Evolutionary conservation across 2,113 vertebrate genomes (phyloP).

Genomic region (Chelonoidis abingdonii): DNA sequence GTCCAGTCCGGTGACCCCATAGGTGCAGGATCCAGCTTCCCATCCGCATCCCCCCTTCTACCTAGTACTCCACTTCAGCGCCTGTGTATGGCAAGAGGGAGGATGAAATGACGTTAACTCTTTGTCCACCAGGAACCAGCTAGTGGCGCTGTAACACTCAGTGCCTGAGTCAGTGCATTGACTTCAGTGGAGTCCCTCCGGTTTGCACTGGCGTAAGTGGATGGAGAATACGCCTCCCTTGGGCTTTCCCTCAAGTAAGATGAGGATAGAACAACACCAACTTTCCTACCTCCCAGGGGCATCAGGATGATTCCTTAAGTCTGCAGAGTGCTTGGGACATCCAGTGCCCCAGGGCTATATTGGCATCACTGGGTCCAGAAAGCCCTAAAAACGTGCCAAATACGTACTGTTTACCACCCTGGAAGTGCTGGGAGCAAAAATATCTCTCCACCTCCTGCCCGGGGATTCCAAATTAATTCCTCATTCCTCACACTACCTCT

Average conservation of each 20-base stretch:
- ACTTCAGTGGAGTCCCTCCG: not conserved
- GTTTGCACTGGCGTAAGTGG: not conserved
- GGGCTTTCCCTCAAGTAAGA: not conserved
- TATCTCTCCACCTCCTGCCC: not conserved
- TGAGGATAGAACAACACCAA: not conserved
- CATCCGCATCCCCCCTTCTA: not conserved
- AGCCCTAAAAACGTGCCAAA: not conserved
- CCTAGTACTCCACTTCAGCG: not conserved
- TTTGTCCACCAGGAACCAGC: not conserved
- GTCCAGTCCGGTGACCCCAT: not conserved
- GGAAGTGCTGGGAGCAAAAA: not conserved
- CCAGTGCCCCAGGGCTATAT: fast-evolving
- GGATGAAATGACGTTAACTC: not conserved
- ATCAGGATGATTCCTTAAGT: not conserved
- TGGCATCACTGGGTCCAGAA: not conserved
- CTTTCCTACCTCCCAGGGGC: not conserved
- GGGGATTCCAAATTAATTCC: not conserved
- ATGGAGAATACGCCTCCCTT: not conserved
- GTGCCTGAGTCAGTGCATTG: not conserved
- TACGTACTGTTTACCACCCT: not conserved
- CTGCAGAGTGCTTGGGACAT: not conserved
- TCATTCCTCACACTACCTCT: not conserved
- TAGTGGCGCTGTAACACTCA: not conserved
- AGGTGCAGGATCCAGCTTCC: not conserved
- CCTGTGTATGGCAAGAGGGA: not conserved